phyloP scores from a whole-genome alignment of 2,888 invertebrate species.

The Lingula anatina region DNA sequence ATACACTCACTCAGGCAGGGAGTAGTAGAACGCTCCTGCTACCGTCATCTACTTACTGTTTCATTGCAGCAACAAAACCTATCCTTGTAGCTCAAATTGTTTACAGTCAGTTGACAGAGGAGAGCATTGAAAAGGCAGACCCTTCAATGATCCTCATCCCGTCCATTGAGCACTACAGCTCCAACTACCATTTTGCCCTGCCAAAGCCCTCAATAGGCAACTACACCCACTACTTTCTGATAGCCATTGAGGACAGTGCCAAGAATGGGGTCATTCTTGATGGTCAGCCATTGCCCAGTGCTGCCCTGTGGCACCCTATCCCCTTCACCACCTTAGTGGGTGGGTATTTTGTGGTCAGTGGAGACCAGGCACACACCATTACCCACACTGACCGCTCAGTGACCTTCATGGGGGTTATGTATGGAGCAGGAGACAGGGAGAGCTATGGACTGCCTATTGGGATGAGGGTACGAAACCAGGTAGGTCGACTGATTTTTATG shows the following conservation, averaged over 20 bases:
- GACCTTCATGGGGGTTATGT: constrained; percentile 24
- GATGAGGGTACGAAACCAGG: too few species aligned
- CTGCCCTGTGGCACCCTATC: constrained; percentile 11
- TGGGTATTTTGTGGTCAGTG: constrained; percentile 12
- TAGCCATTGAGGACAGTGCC: constrained; percentile 15
- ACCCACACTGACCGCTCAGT: constrained; percentile 19
- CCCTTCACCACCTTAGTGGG: constrained; percentile 14
- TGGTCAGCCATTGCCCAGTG: constrained; percentile 8
- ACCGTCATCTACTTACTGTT: constrained; percentile 9
- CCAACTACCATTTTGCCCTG: constrained; percentile 24
- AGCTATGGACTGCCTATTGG: constrained; percentile 30
- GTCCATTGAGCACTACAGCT: constrained; percentile 24
- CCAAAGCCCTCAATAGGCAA: constrained; percentile 15
- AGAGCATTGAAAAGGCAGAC: constrained; percentile 17
- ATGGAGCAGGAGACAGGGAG: too few species aligned
- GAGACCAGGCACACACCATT: constrained; percentile 19
- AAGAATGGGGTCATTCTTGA: constrained; percentile 15
- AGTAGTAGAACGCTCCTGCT: too few species aligned
- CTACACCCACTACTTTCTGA: constrained; percentile 19
- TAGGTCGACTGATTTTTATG: too few species aligned
- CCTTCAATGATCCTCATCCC: constrained; percentile 29
- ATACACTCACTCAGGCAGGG: too few species aligned
- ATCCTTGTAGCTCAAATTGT: constrained; percentile 24
- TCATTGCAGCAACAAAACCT: constrained; percentile 13
- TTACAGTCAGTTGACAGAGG: constrained; percentile 17